Percentiles rank a stretch among this genome's conserved stretches.
phyloP scores from a whole-genome alignment of 2,888 invertebrate genomes.

The Lasioglossum villosulum region DNA sequence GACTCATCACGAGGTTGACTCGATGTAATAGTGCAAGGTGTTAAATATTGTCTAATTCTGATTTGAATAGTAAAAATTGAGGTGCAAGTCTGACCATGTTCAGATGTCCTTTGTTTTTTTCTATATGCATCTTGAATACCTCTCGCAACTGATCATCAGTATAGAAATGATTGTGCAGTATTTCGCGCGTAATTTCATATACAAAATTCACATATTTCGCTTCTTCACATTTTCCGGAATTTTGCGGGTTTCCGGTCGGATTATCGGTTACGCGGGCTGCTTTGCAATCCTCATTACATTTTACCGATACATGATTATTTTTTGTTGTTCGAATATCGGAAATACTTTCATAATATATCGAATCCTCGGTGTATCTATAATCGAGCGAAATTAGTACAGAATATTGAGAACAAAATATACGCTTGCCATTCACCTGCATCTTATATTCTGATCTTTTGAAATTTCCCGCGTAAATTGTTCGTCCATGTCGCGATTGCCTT shows the following conservation, averaged over 20 bases:
- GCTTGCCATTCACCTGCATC: conserved; percentile 22
- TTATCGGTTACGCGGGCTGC: background rate
- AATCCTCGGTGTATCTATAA: conserved; percentile 5
- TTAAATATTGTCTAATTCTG: background rate
- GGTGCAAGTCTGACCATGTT: conserved; percentile 81
- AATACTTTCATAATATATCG: conserved; percentile 13
- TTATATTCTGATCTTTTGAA: conserved; percentile 5
- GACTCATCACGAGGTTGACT: too few relatives aligned
- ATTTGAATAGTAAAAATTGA: background rate
- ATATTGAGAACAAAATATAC: background rate
- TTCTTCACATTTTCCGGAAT: conserved; percentile 70
- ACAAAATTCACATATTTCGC: conserved; percentile 83
- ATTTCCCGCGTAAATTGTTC: background rate
- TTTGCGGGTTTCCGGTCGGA: background rate
- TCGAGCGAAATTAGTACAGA: background rate
- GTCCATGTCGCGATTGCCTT: background rate
- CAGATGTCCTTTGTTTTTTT: conserved; percentile 84
- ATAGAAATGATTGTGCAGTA: conserved; percentile 85
- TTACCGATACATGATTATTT: conserved; percentile 4
- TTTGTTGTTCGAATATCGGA: conserved; percentile 34
- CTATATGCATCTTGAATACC: conserved; percentile 85
- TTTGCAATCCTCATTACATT: conserved; percentile 25
- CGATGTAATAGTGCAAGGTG: background rate
- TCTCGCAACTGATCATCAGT: conserved; percentile 85
- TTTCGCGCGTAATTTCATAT: conserved; percentile 86